Evolutionary conservation across 1,140 invertebrate genomes (phyloP).

Genomic region (Mya arenaria): DNA sequence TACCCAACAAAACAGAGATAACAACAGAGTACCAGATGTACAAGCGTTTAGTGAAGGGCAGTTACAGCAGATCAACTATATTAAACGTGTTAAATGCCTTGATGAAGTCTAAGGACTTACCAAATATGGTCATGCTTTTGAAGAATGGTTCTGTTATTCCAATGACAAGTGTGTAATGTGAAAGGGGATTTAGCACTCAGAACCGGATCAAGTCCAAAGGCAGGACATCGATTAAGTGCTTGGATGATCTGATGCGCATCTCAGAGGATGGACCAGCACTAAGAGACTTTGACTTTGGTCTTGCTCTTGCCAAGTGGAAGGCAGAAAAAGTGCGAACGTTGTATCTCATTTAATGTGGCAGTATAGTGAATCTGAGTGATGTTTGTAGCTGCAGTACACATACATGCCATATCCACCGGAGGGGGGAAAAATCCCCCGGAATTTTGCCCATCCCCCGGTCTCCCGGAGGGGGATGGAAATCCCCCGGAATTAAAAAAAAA

Average conservation of each 20-base stretch:
- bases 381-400: too few species aligned
- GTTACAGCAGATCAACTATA: not conserved
- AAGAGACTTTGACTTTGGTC: slow-evolving; percentile 17
- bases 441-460: too few species aligned
- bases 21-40: slow-evolving; percentile 10
- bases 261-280: slow-evolving; percentile 22
- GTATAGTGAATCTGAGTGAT: too few species aligned
- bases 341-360: too few species aligned
- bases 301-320: too few species aligned
- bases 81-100: not conserved
- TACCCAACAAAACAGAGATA: not conserved
- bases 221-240: too few species aligned
- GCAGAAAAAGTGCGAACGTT: not conserved
- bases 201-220: not conserved
- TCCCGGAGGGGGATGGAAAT: too few species aligned
- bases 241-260: slow-evolving; percentile 36
- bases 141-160: slow-evolving; percentile 11
- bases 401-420: too few species aligned
- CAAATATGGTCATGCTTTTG: not conserved
- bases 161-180: slow-evolving; percentile 29
- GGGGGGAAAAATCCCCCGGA: too few species aligned
- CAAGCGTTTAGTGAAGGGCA: not conserved
- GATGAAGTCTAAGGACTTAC: not conserved
- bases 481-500: too few species aligned
- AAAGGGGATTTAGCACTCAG: slow-evolving; percentile 19